phyloP scores from a whole-genome alignment of 2,888 invertebrate genomes.

The Caenorhabditis panamensis region DNA sequence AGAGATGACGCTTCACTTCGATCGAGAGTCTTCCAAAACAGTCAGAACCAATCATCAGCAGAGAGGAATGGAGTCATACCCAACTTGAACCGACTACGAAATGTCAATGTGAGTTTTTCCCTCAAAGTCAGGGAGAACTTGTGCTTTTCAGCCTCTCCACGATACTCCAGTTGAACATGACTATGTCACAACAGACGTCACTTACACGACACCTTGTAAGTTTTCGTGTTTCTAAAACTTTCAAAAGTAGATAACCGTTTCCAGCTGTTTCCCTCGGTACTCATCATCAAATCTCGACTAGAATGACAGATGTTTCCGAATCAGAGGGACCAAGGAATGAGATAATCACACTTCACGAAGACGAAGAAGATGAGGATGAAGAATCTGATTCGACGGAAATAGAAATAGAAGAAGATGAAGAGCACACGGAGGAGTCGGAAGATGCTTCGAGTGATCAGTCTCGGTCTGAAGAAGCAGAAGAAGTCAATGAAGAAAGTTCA shows the following conservation, averaged over 20 bases:
- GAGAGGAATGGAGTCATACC: neutral
- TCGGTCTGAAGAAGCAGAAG: neutral
- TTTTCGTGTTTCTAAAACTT: neutral
- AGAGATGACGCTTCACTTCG: conserved; percentile 13
- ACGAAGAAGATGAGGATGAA: conserved; percentile 10
- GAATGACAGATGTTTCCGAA: conserved; percentile 11
- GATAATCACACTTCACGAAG: neutral
- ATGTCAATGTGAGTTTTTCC: conserved; percentile 7
- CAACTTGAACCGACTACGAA: neutral
- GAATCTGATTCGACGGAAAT: conserved; percentile 1
- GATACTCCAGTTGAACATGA: conserved; percentile 16
- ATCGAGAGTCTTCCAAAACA: conserved; percentile 33
- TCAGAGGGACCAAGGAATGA: conserved; percentile 8
- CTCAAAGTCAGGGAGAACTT: neutral
- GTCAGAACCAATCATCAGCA: conserved; percentile 1
- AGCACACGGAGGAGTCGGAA: neutral
- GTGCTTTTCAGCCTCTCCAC: neutral
- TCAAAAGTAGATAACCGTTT: neutral
- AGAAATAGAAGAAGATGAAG: neutral
- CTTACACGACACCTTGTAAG: conserved; percentile 47
- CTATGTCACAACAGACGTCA: conserved; percentile 43
- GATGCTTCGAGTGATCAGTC: neutral
- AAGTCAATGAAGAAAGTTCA: too few species aligned
- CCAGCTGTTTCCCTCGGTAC: conserved; percentile 6
- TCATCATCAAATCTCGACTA: conserved; percentile 21